Percentiles rank a stretch among this genome's conserved stretches.
Evolutionary conservation across 2,888 invertebrate genomes (phyloP).

Genomic region (Eupithecia dodoneata): DNA sequence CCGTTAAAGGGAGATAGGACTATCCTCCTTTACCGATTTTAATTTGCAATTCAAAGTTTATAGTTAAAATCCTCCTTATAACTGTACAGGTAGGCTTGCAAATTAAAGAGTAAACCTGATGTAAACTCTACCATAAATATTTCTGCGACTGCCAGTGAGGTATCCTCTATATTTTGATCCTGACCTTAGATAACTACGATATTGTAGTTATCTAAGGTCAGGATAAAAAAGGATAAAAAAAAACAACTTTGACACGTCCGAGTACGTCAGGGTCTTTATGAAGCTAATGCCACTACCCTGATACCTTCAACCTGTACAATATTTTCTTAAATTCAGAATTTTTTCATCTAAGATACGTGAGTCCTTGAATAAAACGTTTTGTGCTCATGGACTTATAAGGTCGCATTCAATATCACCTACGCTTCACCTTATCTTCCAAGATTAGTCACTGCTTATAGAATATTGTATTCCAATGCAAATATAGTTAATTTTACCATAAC

Average conservation of each 20-base stretch:
- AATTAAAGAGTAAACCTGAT: neutral
- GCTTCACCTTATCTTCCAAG: conserved; percentile 3
- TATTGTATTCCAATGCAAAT: neutral
- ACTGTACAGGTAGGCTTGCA: too few species aligned
- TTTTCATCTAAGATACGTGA: neutral
- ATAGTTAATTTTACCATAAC: conserved; percentile 1
- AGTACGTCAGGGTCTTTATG: neutral
- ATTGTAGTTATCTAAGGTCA: too few species aligned
- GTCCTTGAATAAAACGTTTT: neutral
- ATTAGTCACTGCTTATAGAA: conserved; percentile 11
- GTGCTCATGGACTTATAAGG: neutral
- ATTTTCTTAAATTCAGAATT: neutral
- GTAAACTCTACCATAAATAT: neutral
- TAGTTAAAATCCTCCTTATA: neutral
- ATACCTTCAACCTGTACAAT: neutral
- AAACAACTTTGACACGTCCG: neutral
- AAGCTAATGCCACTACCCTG: neutral
- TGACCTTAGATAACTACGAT: neutral
- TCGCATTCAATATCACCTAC: conserved; percentile 1
- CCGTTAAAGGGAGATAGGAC: too few species aligned
- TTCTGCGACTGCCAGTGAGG: neutral
- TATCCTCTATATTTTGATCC: neutral
- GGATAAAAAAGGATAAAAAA: too few species aligned
- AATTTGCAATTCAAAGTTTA: conserved; percentile 1
- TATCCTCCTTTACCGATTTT: neutral